Evolutionary conservation across 2,113 vertebrate species (phyloP), one percentile per base, ranked within the genome.

Genomic region (Dipodomys spectabilis): DNA sequence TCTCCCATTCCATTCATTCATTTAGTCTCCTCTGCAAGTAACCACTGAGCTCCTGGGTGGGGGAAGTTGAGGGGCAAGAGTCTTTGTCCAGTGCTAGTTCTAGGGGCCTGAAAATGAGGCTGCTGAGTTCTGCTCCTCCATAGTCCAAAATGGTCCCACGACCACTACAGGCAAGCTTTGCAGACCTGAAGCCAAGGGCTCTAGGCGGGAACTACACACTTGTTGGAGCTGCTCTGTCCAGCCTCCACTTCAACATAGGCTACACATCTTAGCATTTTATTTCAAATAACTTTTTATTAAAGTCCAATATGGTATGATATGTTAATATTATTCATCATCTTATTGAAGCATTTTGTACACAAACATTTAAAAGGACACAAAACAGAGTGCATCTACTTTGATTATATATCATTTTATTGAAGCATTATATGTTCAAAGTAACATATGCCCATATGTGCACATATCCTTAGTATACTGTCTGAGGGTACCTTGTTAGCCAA

Each of bases 271-370:
- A 32, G 25, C 16, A 44, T 39, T 92, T 75, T 72, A 12, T 79
- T 88, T 77, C 49, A 82, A 49, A 30, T n/a, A 60, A 84, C 32
- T 92, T 72, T 79, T 57, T 74, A 67, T 64, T 65, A 27, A 91
- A 83, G 8, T 72, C 44, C 44, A 39, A 39, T 4, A 22, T 16
- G 25, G 22, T 72, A 27, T 53, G 30, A 62, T 13, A 23, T 23
- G 6, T 53, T 53, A 49, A 53, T 20, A 73, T 60, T 82, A 82
- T 35, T 44, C 45, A 72, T 57, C 82, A 68, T 74, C 75, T 74
- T 80, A 67, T 45, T 49, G 27, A 87, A 75, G 13, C 67, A 35
- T 72, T 30, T 39, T 30, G 30, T 32, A 75, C 15, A 15, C 11
- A 75, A 22, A n/a, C 13, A 49, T 22, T 27, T 15, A 28, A 3